Percentiles rank a stretch among this genome's conserved stretches.
Conservation (phyloP, 1,140 invertebrate species). For the Nasonia giraulti region DNA sequence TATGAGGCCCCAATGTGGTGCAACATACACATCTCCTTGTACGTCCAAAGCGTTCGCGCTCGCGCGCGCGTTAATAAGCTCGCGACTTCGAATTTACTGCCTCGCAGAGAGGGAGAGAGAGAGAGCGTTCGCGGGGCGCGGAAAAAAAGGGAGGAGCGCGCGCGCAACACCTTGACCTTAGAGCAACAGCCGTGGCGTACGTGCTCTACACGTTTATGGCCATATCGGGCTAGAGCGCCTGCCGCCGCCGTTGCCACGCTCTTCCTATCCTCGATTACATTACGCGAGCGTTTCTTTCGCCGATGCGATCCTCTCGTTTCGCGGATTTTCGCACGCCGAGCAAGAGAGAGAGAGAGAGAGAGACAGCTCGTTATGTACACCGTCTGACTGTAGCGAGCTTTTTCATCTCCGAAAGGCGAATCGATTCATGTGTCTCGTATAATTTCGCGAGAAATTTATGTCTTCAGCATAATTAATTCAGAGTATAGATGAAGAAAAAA, state of each 20-base stretch:
- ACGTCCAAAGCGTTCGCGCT: background rate
- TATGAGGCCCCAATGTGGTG: background rate
- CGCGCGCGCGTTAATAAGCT: no score
- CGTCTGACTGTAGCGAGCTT: no score
- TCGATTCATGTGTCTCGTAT: no score
- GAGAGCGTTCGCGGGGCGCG: no score
- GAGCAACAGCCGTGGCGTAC: background rate
- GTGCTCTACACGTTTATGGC: background rate
- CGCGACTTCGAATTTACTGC: background rate
- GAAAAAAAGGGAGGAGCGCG: constrained; percentile 11
- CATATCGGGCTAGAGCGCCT: background rate
- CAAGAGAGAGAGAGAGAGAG: no score
- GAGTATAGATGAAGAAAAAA: no score
- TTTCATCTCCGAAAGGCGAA: no score
- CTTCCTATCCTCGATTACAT: background rate
- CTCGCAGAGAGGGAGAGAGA: background rate
- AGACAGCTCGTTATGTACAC: no score
- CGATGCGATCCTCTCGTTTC: background rate
- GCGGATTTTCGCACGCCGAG: background rate
- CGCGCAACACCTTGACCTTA: constrained; percentile 5
- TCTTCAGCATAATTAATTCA: no score
- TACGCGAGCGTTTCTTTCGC: background rate
- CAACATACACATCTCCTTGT: background rate
- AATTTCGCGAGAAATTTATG: no score
- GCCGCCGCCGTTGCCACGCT: background rate